Base-by-base conservation (phyloP, 2,888 invertebrate species). In the Agrotis segetum region DNA sequence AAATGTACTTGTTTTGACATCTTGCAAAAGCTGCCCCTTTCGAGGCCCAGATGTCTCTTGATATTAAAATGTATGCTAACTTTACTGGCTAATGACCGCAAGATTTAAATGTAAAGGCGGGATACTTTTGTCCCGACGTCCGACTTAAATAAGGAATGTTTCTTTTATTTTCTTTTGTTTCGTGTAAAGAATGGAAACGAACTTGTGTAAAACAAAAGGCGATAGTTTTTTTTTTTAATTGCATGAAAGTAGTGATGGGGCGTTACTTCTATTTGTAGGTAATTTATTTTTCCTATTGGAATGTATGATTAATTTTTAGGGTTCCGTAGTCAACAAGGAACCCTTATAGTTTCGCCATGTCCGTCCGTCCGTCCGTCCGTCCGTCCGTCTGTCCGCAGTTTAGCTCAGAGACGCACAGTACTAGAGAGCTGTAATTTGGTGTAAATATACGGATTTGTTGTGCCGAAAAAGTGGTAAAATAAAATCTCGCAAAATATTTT, bases 11-110 rank as follows among this genome's bases (percentile, higher is more conserved):
- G 88, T 92, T 92, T 91, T 92, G 92, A 92, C 90, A 89, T 92
- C 85, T 88, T 87, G 84, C 87, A 85, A 86, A 88, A 88, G 85
- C 85, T 85, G 82, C 85, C 87, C 85, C 88, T 87, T 81, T 85
- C 79, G 75, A 85, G 88, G 77, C 88, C 81, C 93, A 93, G 92
- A 91, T 92, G 93, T 91, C 91, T 85, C 87, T 77, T 78, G 87
- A 91, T 93, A 93, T 93, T 93, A 93, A 94, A 94, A 94, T 94
- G 90, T 93, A 93, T 93, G 92, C 91, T 90, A 92, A 92, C 89
- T 91, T 87, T 87, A 88, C 89, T 90, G 88, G 90, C 91, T 93
- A 94, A 94, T 94, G 94, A 93, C 92, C 91, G 71, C 89, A 82
- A 92, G 89, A 92, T 93, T 93, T 91, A 91, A 93, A 93, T 93